Base-by-base conservation (phyloP, 1,140 invertebrate genomes). In the Oncopodura yosiiana region DNA sequence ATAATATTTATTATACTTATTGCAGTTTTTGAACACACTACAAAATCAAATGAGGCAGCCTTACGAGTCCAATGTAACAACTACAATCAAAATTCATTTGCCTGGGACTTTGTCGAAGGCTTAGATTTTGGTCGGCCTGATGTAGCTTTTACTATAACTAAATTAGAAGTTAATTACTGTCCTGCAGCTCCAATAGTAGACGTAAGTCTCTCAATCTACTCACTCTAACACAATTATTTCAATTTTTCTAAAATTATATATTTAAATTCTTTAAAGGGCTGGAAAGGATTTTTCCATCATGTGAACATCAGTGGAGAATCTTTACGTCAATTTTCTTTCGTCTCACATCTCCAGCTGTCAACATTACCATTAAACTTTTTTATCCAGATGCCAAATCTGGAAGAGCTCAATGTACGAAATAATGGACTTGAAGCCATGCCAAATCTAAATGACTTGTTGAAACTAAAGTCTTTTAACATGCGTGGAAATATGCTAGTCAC, bases 101-200 rank as follows among this genome's bases (percentile, higher is more conserved):
- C 38, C 4, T 57, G 54, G 59, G 11, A 21, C 16, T 18, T 44
- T 12, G 43, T 61, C 14, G 37, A 53, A 53, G 59, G 55, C 38
- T 12, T 61, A 3, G 39, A 57, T 39, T 57, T 61, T 48, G 43
- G 34, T 8, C 23, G 42, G 34, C 39, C 50, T 14, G 41, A 53
- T 9, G 46, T 44, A 18, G 51, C 32, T 16, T 53, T 49, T 36
- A 48, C 27, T 12, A 37, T 61, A 4, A 61, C 43, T 12, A 48
- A 44, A 19, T 27, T 61, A 23, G 37, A 43, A 29, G 53, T 61
- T 19, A 44, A 30, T 11, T 50, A 57, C 19, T 61, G 59, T 41
- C 59, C 59, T 12, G 34, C 41, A 11, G 27, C 50, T 23, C 48
- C 56, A 26, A 32, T 49, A n/a, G 45, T 53, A 34, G 41, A 24